These are phyloP conservation scores for Andrena praecox DNA, from an alignment of 2,888 invertebrate species.

Conservation along the genomic window DNA sequence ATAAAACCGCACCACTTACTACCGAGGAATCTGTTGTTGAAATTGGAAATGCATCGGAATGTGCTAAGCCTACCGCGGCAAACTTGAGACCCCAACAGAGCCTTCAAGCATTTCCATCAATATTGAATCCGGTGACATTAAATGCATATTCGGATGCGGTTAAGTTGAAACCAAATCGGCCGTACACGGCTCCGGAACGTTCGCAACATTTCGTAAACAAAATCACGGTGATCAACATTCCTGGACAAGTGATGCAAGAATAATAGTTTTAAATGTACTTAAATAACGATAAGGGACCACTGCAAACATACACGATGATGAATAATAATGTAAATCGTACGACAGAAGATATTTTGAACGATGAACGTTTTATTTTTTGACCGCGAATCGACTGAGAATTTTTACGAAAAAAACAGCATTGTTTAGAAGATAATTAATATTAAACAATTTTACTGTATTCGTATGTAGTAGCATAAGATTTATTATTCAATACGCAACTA, in stretches of 20 bases:
- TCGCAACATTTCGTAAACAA: slow-evolving; percentile 63
- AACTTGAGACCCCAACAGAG: slow-evolving; percentile 47
- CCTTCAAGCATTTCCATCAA: slow-evolving; percentile 63
- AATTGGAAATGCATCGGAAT: slow-evolving; percentile 48
- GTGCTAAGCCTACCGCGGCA: slow-evolving; percentile 14
- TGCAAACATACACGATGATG: slow-evolving; percentile 14
- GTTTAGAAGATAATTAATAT: slow-evolving; percentile 23
- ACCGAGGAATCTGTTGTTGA: slow-evolving; percentile 62
- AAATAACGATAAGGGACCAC: slow-evolving; percentile 58
- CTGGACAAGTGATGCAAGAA: slow-evolving; percentile 76
- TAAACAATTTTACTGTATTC: slow-evolving; percentile 2
- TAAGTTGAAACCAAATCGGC: slow-evolving; percentile 63
- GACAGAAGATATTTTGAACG: slow-evolving; percentile 30
- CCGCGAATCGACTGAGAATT: slow-evolving; percentile 27
- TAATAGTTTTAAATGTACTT: slow-evolving; percentile 48
- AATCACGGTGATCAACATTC: slow-evolving; percentile 71
- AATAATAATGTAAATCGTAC: slow-evolving; percentile 11
- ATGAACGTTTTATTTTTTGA: slow-evolving; percentile 22
- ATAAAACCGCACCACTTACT: slow-evolving; percentile 79
- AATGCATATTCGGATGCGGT: slow-evolving; percentile 30
- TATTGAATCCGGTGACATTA: slow-evolving; percentile 68
- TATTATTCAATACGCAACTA: slow-evolving; percentile 3
- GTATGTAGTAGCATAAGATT: slow-evolving; percentile 22
- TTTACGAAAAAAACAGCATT: not conserved
- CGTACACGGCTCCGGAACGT: slow-evolving; percentile 77